These are phyloP conservation scores for Dryadula phaetusa DNA, from an alignment of 2,888 invertebrate genomes.

Conservation along the genomic window DNA sequence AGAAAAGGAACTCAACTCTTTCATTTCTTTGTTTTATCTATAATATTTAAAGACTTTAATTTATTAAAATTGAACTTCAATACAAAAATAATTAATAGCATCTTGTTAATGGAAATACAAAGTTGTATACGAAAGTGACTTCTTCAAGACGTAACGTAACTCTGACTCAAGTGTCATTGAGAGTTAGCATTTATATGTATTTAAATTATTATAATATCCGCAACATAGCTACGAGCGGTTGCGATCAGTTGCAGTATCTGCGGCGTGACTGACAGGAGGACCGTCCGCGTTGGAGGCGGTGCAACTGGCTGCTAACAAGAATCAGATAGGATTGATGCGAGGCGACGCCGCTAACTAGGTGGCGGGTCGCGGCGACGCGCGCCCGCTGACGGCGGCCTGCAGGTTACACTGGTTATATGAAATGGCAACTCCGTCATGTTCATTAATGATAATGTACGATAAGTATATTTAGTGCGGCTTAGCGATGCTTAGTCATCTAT, in stretches of 20 bases:
- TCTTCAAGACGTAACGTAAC: no score
- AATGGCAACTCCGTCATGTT: conserved; percentile 1
- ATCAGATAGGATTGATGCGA: conserved; percentile 41
- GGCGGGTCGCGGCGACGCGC: neutral
- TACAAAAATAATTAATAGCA: no score
- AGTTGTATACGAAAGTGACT: no score
- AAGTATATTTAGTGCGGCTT: neutral
- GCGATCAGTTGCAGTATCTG: conserved; percentile 34
- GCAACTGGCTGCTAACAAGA: conserved; percentile 45
- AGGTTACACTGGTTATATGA: neutral
- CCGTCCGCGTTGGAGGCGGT: no score
- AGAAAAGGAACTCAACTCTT: no score
- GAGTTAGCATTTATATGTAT: neutral
- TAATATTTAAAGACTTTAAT: no score
- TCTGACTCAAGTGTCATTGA: no score
- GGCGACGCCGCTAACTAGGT: neutral
- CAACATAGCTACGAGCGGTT: conserved; percentile 30
- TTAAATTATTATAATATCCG: neutral
- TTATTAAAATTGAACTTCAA: no score
- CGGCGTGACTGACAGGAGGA: conserved; percentile 42
- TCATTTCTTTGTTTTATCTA: no score
- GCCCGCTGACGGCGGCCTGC: neutral
- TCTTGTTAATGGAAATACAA: no score
- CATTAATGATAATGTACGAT: conserved; percentile 6
- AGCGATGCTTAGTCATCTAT: neutral